Percentiles rank a stretch among this genome's conserved stretches.
Evolutionary conservation across 2,888 invertebrate genomes (phyloP).

Genomic region (Sthenelais limicola): DNA sequence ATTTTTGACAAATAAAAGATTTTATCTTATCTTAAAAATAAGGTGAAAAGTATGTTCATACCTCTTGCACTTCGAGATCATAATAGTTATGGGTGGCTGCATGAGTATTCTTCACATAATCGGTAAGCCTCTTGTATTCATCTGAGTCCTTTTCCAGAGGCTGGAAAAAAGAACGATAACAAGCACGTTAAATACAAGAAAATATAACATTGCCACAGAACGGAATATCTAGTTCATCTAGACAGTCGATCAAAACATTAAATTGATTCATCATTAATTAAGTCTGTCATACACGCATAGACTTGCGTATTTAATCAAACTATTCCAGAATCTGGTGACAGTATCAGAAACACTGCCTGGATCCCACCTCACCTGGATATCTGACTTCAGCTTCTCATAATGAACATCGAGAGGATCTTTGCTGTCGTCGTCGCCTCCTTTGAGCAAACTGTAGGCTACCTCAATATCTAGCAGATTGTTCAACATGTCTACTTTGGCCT

Average conservation of each 20-base stretch:
- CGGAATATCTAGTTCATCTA: too few relatives aligned
- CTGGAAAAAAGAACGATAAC: conserved; percentile 58
- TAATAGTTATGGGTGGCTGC: conserved; percentile 89
- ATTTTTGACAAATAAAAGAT: too few relatives aligned
- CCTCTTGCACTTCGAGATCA: conserved; percentile 80
- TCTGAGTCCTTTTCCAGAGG: conserved; percentile 78
- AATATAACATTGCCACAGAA: too few relatives aligned
- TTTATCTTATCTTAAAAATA: too few relatives aligned
- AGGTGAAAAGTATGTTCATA: conserved; percentile 61
- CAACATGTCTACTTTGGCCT: conserved; percentile 92
- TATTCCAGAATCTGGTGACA: too few relatives aligned
- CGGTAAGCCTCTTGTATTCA: conserved; percentile 82
- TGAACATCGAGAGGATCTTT: conserved; percentile 84
- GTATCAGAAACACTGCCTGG: too few relatives aligned
- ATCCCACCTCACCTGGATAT: conserved; percentile 76
- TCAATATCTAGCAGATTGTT: conserved; percentile 95
- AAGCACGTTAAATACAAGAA: too few relatives aligned
- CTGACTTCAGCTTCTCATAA: conserved; percentile 89
- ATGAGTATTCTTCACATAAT: conserved; percentile 93
- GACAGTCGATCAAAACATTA: too few relatives aligned
- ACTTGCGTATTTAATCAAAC: too few relatives aligned
- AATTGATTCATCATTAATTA: too few relatives aligned
- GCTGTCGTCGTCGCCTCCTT: conserved; percentile 75
- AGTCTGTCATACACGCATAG: too few relatives aligned
- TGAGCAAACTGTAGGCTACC: conserved; percentile 91